These are phyloP conservation scores for Takifugu bimaculatus DNA, from an alignment of 2,113 vertebrate genomes.

Conservation along the genomic window DNA sequence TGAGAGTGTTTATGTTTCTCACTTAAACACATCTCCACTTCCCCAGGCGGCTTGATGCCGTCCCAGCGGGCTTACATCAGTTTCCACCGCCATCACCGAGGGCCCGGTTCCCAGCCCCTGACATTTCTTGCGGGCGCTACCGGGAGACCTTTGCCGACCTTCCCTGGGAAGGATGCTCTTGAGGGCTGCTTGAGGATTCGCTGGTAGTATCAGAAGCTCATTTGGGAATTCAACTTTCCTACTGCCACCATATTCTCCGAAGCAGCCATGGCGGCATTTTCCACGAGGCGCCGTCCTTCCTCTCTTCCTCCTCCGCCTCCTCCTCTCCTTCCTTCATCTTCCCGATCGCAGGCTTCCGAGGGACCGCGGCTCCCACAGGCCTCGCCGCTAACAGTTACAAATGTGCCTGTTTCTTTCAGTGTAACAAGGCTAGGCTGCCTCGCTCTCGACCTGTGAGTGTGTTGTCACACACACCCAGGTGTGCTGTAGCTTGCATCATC, in stretches of 20 bases:
- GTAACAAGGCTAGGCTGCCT: constrained; percentile 25
- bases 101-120: constrained; percentile 23
- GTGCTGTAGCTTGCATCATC: constrained; percentile 37
- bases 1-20: constrained; percentile 22
- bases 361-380: constrained; percentile 34
- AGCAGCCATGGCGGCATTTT: constrained; percentile 42
- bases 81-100: background rate
- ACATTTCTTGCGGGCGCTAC: constrained; percentile 54
- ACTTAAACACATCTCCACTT: constrained; percentile 36
- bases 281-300: background rate
- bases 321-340: constrained; percentile 42
- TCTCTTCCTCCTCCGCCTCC: constrained; percentile 13
- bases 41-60: constrained; percentile 24
- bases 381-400: constrained; percentile 43
- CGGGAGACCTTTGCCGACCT: constrained; percentile 44
- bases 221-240: constrained; percentile 43
- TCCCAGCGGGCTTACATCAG: constrained; percentile 33
- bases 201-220: constrained; percentile 30
- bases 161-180: constrained; percentile 33
- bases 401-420: constrained; percentile 35
- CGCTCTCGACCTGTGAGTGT: constrained; percentile 16
- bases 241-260: constrained; percentile 45
- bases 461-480: constrained; percentile 13
- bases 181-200: constrained; percentile 14
- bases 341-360: constrained; percentile 37